Conservation (phyloP, 2,888 invertebrate genomes). For the Liopterus haemorrhoidalis region DNA sequence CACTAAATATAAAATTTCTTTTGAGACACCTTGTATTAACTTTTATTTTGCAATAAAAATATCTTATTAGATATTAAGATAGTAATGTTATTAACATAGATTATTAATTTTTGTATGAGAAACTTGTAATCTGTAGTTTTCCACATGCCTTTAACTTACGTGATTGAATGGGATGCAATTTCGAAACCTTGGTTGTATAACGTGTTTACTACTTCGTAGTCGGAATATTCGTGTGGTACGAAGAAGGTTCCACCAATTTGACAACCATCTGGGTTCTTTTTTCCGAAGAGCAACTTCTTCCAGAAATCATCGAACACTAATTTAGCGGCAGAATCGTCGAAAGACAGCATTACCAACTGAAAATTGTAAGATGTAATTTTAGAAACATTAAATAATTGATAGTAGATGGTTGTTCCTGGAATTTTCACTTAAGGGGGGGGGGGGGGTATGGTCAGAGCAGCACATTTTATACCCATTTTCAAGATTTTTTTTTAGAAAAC, state of each 20-base stretch:
- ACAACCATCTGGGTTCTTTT: slow-evolving; percentile 61
- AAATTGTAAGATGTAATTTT: slow-evolving; percentile 29
- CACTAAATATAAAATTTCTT: too few relatives aligned
- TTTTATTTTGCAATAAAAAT: too few relatives aligned
- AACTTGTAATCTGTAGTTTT: neutral
- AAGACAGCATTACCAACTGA: slow-evolving; percentile 62
- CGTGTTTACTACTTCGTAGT: slow-evolving; percentile 56
- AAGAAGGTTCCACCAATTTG: slow-evolving; percentile 61
- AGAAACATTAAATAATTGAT: too few relatives aligned
- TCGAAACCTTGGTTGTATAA: slow-evolving; percentile 58
- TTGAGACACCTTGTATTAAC: too few relatives aligned
- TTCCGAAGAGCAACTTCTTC: slow-evolving; percentile 47
- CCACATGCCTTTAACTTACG: slow-evolving; percentile 42
- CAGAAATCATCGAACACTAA: slow-evolving; percentile 52
- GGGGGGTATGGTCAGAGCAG: too few relatives aligned
- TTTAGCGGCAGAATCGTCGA: slow-evolving; percentile 58
- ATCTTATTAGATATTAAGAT: too few relatives aligned
- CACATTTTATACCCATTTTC: too few relatives aligned
- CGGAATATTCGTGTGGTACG: slow-evolving; percentile 67
- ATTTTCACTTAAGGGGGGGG: too few relatives aligned
- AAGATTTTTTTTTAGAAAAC: too few relatives aligned
- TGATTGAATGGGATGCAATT: slow-evolving; percentile 65
- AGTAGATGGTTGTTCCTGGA: too few relatives aligned
- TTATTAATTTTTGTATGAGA: slow-evolving; percentile 5
- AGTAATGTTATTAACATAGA: neutral